phyloP scores from a whole-genome alignment of 92 coral and sea anemone genomes.

The Anthopleura xanthogrammica region DNA sequence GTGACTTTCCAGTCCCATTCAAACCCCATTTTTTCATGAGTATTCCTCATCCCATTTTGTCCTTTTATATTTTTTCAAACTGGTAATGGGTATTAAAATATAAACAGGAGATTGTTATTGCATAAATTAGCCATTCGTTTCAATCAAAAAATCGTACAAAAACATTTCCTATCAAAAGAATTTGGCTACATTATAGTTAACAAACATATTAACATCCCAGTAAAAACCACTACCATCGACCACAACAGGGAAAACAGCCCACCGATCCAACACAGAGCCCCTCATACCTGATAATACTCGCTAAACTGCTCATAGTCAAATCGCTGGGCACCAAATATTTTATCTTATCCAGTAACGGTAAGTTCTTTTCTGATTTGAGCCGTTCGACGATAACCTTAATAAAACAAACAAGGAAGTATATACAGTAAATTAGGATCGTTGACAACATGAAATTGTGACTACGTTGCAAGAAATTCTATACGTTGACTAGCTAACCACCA shows the following conservation, averaged over 20 bases:
- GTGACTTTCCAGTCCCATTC: too few species aligned
- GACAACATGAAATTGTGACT: neutral
- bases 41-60: too few species aligned
- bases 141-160: too few species aligned
- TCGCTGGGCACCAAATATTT: conserved; percentile 95
- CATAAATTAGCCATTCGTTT: too few species aligned
- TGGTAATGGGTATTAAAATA: too few species aligned
- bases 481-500: neutral
- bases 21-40: too few species aligned
- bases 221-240: neutral
- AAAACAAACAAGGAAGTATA: neutral
- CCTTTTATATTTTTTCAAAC: too few species aligned
- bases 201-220: neutral
- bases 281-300: conserved; percentile 85
- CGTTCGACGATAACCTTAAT: conserved; percentile 92
- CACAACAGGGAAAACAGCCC: conserved; percentile 9
- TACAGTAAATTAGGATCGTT: neutral
- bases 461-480: neutral
- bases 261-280: neutral
- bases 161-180: neutral
- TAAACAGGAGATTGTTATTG: too few species aligned
- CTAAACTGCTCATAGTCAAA: conserved; percentile 95
- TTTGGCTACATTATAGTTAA: neutral
- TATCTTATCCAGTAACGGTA: conserved; percentile 95
- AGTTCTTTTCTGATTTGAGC: conserved; percentile 78